Evolutionary conservation across 2,797 vertebrate genomes (phyloP), one percentile per base, ranked within the genome.

Genomic region (Amblyopsis hoosieri): DNA sequence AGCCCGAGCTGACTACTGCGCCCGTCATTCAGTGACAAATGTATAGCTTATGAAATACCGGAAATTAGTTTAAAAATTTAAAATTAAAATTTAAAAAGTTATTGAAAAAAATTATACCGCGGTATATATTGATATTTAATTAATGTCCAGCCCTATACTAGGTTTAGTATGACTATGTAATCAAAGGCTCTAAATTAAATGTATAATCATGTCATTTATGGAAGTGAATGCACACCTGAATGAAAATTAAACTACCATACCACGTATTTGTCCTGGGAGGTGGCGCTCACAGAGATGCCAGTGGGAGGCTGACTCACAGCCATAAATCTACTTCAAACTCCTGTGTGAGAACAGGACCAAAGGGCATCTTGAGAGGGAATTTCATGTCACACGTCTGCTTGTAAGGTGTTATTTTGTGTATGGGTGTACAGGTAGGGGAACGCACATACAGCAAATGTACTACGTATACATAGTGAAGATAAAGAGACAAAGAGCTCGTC

Each of bases 261-360:
- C n/a, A 6, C 5, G 31, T 46, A 48, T 55, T 3, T 46, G 13
- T 12, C 45, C 57, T 3, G 2, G 7, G 1, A 45, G 13, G 14
- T 70, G 29, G 49, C 12, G 23, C 33, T 55, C 14, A 33, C 12
- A 61, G 55, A 82, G 66, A 74, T 52, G 45, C 65, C 60, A 62
- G 15, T 2, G 23, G 53, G 65, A 68, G 50, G 65, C 79, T 84
- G 83, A 85, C 59, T 87, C 48, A 51, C 62, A 71, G 71, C 57
- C 62, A 79, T 76, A 57, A 81, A 83, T 31, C 45, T 61, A 62
- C 66, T 66, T 71, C 76, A 74, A 71, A 90, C 83, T 85, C 83
- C 82, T 84, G 82, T 68, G 14, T 66, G 15, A 61, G 49, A 12
- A 9, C 2, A 3, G 13, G 47, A 9, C n/a, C 9, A 47, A 48